Conservation (phyloP, 2,888 invertebrate genomes). For the Chloroclysta siterata region DNA sequence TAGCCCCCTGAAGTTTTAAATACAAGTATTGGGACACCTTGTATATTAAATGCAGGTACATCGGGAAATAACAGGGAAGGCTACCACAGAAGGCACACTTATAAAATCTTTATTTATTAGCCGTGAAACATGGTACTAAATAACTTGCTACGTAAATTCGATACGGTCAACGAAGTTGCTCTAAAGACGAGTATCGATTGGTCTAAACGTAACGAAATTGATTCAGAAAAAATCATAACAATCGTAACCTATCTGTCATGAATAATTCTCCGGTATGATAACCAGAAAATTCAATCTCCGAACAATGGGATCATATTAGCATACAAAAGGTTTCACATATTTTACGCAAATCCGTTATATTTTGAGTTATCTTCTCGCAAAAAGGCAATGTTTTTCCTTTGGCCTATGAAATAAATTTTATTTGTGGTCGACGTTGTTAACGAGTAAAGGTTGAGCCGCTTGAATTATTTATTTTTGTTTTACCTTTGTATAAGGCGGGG, state of each 20-base stretch:
- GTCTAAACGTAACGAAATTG: conserved; percentile 20
- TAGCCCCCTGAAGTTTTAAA: no score
- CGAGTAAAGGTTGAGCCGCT: conserved; percentile 50
- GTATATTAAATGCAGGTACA: no score
- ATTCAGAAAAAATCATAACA: conserved; percentile 61
- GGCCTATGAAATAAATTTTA: conserved; percentile 75
- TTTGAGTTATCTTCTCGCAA: conserved; percentile 79
- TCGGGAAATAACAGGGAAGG: no score
- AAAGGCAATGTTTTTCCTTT: conserved; percentile 72
- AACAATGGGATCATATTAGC: conserved; percentile 84
- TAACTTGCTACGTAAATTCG: no score
- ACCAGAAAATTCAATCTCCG: conserved; percentile 83
- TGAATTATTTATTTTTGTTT: conserved; percentile 55
- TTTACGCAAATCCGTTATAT: conserved; percentile 83
- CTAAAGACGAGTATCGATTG: no score
- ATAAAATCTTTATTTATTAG: no score
- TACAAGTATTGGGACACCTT: no score
- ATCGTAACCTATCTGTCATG: conserved; percentile 74
- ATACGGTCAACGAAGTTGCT: no score
- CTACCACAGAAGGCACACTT: no score
- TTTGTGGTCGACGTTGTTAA: conserved; percentile 59
- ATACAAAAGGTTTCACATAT: conserved; percentile 85
- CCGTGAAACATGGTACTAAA: no score
- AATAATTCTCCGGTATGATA: conserved; percentile 81
- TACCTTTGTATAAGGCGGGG: conserved; percentile 35